These are phyloP conservation scores for Himalopsyche japonica DNA, from an alignment of 2,888 invertebrate genomes.

Conservation along the genomic window DNA sequence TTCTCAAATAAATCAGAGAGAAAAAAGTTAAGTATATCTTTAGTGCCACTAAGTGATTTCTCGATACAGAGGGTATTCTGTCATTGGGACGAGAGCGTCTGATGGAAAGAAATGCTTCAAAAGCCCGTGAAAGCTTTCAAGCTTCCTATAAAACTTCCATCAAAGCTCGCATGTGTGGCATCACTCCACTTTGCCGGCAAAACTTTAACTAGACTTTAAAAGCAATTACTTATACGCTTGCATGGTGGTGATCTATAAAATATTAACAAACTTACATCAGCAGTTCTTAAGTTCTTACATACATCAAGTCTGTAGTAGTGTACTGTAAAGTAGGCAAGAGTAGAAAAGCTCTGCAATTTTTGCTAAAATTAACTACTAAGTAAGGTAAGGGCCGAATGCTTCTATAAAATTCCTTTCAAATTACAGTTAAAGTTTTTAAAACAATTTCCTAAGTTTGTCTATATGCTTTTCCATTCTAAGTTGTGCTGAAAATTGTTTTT, in stretches of 20 bases:
- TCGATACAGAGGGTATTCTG: neutral
- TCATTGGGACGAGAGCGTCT: neutral
- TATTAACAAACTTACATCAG: neutral
- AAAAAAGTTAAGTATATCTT: neutral
- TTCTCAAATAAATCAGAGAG: neutral
- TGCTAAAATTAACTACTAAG: too few relatives aligned
- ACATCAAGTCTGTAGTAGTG: neutral
- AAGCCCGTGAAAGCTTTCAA: conserved; percentile 4
- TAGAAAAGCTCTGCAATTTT: neutral
- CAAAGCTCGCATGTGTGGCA: neutral
- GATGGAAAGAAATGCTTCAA: neutral
- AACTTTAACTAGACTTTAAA: neutral
- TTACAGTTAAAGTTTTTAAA: too few relatives aligned
- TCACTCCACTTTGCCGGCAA: neutral
- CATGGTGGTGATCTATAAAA: neutral
- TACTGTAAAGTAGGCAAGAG: neutral
- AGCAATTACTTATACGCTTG: neutral
- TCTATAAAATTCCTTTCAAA: too few relatives aligned
- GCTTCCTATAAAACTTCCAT: conserved; percentile 2
- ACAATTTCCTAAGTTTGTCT: too few relatives aligned
- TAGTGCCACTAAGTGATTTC: conserved; percentile 2
- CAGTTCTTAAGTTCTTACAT: neutral
- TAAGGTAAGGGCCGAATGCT: too few relatives aligned
- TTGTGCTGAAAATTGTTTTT: too few relatives aligned
- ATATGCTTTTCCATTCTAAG: too few relatives aligned